phyloP scores from a whole-genome alignment of 2,888 invertebrate genomes.

The Cactoblastis cactorum region DNA sequence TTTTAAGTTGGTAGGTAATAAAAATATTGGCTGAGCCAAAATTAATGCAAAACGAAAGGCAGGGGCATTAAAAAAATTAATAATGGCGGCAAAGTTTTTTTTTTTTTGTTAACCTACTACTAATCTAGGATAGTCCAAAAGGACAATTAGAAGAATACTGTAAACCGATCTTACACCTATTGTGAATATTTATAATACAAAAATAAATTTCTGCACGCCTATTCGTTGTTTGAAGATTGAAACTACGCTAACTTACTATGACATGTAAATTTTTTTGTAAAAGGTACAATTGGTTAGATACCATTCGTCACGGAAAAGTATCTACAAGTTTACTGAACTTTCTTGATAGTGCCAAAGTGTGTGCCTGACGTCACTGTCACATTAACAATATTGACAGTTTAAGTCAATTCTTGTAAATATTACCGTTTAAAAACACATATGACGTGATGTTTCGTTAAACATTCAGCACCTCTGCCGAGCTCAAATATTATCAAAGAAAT shows the following conservation, averaged over 20 bases:
- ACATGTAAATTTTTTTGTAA: constrained; percentile 18
- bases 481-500: constrained; percentile 27
- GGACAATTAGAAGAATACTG: constrained; percentile 51
- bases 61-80: constrained; percentile 49
- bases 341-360: too few relatives aligned
- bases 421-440: constrained; percentile 16
- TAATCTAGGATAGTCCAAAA: constrained; percentile 39
- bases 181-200: constrained; percentile 54
- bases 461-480: constrained; percentile 50
- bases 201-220: constrained; percentile 45
- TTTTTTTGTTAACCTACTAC: constrained; percentile 38
- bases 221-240: constrained; percentile 65
- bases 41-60: constrained; percentile 38
- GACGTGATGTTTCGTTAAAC: constrained; percentile 23
- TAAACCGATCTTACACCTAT: constrained; percentile 52
- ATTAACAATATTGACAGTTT: too few relatives aligned
- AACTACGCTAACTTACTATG: constrained; percentile 34
- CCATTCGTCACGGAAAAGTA: constrained; percentile 30
- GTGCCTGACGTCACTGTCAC: too few relatives aligned
- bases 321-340: too few relatives aligned
- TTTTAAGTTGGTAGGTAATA: constrained; percentile 27
- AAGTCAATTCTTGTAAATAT: too few relatives aligned
- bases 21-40: constrained; percentile 28
- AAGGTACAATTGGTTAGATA: constrained; percentile 26
- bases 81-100: constrained; percentile 41